Base-by-base conservation (phyloP, 2,797 vertebrate genomes). In the Heteromormyrus szaboi region DNA sequence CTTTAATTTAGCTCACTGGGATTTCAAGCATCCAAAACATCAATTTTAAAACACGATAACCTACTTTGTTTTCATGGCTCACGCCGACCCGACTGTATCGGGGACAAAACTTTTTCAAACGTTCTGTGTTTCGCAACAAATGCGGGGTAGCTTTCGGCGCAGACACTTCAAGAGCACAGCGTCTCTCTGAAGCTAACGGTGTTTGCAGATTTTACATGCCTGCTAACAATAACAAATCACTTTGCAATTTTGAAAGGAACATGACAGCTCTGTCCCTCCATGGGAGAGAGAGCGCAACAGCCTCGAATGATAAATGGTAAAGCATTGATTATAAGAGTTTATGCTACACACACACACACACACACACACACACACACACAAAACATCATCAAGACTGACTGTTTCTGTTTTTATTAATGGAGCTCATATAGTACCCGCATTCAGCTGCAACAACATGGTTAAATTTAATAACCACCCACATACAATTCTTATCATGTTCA, bases 1-100 rank as follows among this genome's bases (percentile, higher is more conserved):
- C 85, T 56, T 86, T 86, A 53, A 86, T 86, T 86, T 86, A 86
- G 22, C 53, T 59, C 85, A 59, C 85, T 37, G 85, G 51, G 85
- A 54, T 53, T 53, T 85, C 50, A 17, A 54, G 11, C 51, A 86
- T 86, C 85, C 53, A 37, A 59, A 54, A 86, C 29, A 86, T 86
- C 33, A 86, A 54, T 86, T 56, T 19, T 37, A 86, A 84, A 54
- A 86, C 85, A 59, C 12, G 25, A 51, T 51, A 85, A 85, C 50
- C 46, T 50, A 53, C 50, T 53, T 85, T 53, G 83, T 85, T 85
- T 85, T 51, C 51, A 33, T 29, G 22, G 83, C 83, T 54, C 50
- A 51, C 12, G 46, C 25, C 72, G 22, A 51, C 46, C 83, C 72
- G 44, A 44, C 72, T 19, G 37, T 19, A 79, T n/a, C 7, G 37